These are phyloP conservation scores for Cossypha polioptera DNA, from an alignment of 2,797 vertebrate genomes.

Conservation along the genomic window DNA sequence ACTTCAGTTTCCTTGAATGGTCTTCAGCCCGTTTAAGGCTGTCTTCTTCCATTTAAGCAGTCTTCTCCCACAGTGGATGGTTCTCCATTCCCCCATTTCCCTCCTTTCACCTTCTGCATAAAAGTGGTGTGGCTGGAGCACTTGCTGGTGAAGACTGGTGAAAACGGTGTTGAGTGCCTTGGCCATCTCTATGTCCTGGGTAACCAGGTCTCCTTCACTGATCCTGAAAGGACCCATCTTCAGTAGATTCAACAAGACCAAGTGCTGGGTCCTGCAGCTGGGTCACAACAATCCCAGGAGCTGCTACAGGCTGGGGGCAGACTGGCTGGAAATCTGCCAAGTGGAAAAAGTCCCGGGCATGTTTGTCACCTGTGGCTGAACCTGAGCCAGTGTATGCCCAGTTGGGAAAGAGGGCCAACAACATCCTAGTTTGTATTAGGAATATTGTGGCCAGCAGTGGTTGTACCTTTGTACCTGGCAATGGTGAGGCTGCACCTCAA, in stretches of 20 bases:
- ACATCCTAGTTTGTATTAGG: neutral
- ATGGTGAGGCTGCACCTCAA: neutral
- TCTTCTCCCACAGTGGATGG: neutral
- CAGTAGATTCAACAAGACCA: neutral
- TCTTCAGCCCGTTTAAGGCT: neutral
- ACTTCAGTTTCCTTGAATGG: neutral
- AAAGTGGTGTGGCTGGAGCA: neutral
- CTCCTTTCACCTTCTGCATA: neutral
- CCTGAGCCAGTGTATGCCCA: neutral
- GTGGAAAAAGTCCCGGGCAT: accelerated
- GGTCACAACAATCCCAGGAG: neutral
- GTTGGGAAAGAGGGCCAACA: neutral
- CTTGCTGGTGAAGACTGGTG: neutral
- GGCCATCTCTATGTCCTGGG: neutral
- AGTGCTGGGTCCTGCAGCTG: neutral
- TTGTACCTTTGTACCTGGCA: neutral
- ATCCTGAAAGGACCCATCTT: neutral
- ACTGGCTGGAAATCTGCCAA: neutral
- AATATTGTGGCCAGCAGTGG: neutral
- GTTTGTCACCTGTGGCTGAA: neutral
- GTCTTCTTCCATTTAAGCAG: neutral
- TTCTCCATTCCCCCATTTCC: neutral
- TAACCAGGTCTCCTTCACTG: neutral
- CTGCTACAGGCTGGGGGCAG: neutral
- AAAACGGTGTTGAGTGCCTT: neutral